A percentile compares a stretch with the other conserved stretches of the same genome.
Evolutionary conservation across 2,888 invertebrate genomes (phyloP).

Genomic region (Heliconius cydno): DNA sequence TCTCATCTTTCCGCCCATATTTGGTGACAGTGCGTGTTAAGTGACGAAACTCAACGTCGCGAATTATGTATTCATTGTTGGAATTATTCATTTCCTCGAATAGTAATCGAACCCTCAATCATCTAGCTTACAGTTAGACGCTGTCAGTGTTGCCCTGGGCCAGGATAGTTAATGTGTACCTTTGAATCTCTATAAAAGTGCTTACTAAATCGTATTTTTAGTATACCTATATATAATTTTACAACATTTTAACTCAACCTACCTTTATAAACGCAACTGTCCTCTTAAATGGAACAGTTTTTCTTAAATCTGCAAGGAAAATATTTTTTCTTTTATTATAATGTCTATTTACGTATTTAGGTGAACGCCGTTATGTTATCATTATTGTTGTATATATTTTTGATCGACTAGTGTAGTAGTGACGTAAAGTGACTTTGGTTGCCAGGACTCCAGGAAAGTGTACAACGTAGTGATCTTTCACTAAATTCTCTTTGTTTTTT

Average conservation of each 20-base stretch:
- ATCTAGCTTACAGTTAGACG: no score
- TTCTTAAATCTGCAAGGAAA: slow-evolving; percentile 46
- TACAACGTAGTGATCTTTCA: not conserved
- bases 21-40: not conserved
- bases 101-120: no score
- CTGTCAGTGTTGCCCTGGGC: no score
- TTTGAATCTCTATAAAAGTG: no score
- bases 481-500: not conserved
- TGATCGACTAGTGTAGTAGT: no score
- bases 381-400: not conserved
- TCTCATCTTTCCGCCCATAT: not conserved
- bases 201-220: no score
- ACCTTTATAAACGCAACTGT: slow-evolving; percentile 45
- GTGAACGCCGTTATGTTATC: not conserved
- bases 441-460: not conserved
- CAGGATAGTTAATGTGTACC: no score
- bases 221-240: no score
- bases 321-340: slow-evolving; percentile 7
- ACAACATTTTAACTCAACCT: slow-evolving; percentile 14
- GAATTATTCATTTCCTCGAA: no score
- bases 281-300: slow-evolving; percentile 43
- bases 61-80: no score
- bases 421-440: no score
- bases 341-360: not conserved
- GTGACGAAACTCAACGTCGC: no score